Conservation (phyloP, 2,113 vertebrate genomes). For the Neodontobutis hainanensis region DNA sequence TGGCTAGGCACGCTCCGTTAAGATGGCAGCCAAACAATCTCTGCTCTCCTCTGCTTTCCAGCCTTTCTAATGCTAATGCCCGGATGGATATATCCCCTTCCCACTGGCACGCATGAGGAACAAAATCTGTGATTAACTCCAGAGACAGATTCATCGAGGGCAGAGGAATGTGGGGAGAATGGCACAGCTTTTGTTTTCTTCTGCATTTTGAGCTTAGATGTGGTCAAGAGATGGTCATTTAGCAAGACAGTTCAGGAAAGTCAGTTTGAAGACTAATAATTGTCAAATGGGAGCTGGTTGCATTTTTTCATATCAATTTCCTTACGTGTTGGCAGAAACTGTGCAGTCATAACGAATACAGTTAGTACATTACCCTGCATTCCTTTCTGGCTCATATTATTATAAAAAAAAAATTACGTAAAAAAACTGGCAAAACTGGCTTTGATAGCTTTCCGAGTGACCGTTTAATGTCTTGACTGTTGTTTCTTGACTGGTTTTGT, state of each 20-base stretch:
- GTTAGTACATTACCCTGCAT: no score
- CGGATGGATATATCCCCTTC: conserved; percentile 70
- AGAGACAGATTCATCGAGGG: conserved; percentile 74
- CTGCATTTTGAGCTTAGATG: conserved; percentile 4
- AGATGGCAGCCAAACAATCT: conserved; percentile 77
- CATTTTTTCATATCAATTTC: background rate
- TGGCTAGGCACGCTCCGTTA: conserved; percentile 69
- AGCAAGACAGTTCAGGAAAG: conserved; percentile 24
- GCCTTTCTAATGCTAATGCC: conserved; percentile 78
- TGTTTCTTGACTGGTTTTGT: no score
- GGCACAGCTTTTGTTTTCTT: conserved; percentile 40
- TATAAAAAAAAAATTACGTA: no score
- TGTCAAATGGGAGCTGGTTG: background rate
- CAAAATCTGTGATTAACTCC: conserved; percentile 72
- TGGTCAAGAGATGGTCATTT: conserved; percentile 14
- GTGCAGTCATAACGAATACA: no score
- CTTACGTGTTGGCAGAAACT: no score
- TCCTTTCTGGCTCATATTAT: no score
- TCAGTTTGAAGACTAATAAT: background rate
- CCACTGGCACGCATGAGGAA: conserved; percentile 53
- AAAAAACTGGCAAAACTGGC: no score
- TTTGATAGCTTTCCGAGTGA: no score
- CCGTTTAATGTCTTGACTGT: no score
- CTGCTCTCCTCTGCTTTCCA: conserved; percentile 65
- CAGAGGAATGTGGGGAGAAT: conserved; percentile 33